These are phyloP conservation scores for Phyto melanocephala DNA, from an alignment of 2,888 invertebrate genomes.

Conservation along the genomic window DNA sequence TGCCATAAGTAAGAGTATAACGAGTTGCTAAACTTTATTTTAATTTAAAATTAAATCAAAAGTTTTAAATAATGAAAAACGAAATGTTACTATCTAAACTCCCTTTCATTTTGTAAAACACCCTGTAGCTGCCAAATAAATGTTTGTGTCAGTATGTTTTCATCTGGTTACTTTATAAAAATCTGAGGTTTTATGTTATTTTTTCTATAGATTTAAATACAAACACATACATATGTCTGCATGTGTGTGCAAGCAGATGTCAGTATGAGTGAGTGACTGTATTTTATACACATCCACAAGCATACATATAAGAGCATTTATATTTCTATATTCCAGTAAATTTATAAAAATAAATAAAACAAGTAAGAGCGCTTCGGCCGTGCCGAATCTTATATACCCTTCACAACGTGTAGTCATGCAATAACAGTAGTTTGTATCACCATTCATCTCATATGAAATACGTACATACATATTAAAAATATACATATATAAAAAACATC, in stretches of 20 bases:
- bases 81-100: no score
- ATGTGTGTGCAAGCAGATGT: neutral
- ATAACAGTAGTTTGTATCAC: no score
- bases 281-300: neutral
- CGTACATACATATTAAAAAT: no score
- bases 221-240: neutral
- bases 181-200: constrained; percentile 34
- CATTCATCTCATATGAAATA: no score
- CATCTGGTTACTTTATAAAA: constrained; percentile 59
- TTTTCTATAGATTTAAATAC: neutral
- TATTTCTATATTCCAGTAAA: constrained; percentile 36
- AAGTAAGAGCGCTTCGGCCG: no score
- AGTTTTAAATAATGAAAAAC: no score
- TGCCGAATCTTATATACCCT: no score
- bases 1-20: no score
- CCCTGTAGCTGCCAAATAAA: constrained; percentile 3
- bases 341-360: neutral
- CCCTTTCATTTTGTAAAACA: neutral
- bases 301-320: neutral
- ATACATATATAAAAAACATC: no score
- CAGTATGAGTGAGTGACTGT: constrained; percentile 9
- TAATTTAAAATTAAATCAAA: no score
- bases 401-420: no score
- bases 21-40: no score
- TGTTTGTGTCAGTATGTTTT: constrained; percentile 38